Conservation (phyloP, 2,888 invertebrate species). For the Brachynemurus nebulosus region DNA sequence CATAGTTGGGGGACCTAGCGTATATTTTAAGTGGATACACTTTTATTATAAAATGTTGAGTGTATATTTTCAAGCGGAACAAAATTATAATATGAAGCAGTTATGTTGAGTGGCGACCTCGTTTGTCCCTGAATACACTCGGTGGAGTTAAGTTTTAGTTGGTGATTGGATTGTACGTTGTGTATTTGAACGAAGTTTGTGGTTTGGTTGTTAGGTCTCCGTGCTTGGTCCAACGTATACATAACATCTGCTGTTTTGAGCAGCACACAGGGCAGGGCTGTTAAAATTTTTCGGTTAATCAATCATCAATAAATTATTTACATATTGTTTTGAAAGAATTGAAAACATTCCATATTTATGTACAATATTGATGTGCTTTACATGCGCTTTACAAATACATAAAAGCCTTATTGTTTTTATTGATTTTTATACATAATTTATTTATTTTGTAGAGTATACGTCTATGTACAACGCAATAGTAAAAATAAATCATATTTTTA, state of each 20-base stretch:
- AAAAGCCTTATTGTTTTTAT: no score
- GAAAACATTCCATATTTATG: neutral
- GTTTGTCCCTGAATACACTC: constrained; percentile 6
- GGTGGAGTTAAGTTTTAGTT: no score
- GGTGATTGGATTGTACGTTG: neutral
- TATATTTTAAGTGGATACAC: no score
- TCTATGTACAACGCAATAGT: no score
- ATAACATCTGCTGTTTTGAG: constrained; percentile 5
- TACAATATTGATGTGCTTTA: no score
- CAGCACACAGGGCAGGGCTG: constrained; percentile 1
- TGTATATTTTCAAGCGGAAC: constrained; percentile 5
- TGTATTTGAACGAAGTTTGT: constrained; percentile 1
- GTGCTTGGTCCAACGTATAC: neutral
- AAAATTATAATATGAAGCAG: neutral
- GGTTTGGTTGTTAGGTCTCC: constrained; percentile 3
- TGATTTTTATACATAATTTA: no score
- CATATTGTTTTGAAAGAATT: neutral
- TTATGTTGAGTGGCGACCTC: constrained; percentile 4
- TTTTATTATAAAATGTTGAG: no score
- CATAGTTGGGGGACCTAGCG: no score
- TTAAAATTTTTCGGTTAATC: neutral
- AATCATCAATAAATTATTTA: no score
- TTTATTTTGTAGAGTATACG: no score
- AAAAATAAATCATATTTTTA: no score
- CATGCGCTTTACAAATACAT: no score